These are phyloP conservation scores for Takifugu rubripes DNA, from an alignment of 2,797 vertebrate genomes.

Conservation along the genomic window DNA sequence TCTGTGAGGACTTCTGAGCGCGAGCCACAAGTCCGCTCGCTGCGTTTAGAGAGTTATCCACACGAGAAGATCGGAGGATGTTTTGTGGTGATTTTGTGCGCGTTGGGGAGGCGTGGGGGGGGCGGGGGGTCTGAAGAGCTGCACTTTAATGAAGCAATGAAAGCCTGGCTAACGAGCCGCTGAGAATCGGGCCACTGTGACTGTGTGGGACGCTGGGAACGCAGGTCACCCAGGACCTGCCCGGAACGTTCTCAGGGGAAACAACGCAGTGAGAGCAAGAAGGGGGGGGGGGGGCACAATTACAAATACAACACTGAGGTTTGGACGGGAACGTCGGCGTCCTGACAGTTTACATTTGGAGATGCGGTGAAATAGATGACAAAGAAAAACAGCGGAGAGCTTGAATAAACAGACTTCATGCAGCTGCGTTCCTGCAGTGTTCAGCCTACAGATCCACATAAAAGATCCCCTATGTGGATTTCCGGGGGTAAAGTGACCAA, in stretches of 20 bases:
- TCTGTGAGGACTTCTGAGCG: too few relatives aligned
- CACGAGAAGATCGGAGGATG: too few relatives aligned
- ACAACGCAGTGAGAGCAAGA: conserved; percentile 16
- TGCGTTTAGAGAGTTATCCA: too few relatives aligned
- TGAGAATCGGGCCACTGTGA: conserved; percentile 50
- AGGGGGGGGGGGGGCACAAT: conserved; percentile 2
- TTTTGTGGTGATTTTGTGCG: too few relatives aligned
- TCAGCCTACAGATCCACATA: too few relatives aligned
- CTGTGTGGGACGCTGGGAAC: conserved; percentile 47
- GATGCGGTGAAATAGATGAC: conserved; percentile 8
- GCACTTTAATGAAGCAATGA: conserved; percentile 1
- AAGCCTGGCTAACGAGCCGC: conserved; percentile 36
- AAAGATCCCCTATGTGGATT: not conserved
- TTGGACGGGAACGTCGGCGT: conserved; percentile 32
- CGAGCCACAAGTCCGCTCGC: too few relatives aligned
- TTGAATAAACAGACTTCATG: conserved; percentile 1
- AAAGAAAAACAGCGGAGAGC: conserved; percentile 1
- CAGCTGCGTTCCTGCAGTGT: too few relatives aligned
- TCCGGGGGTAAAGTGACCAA: not conserved
- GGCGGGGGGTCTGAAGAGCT: conserved; percentile 1
- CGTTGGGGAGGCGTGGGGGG: too few relatives aligned
- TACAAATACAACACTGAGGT: conserved; percentile 38
- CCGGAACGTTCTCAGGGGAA: conserved; percentile 49
- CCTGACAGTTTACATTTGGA: conserved; percentile 14
- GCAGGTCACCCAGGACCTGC: conserved; percentile 30